Evolutionary conservation across 2,888 invertebrate species (phyloP).

Genomic region (Habroteleia sp.): DNA sequence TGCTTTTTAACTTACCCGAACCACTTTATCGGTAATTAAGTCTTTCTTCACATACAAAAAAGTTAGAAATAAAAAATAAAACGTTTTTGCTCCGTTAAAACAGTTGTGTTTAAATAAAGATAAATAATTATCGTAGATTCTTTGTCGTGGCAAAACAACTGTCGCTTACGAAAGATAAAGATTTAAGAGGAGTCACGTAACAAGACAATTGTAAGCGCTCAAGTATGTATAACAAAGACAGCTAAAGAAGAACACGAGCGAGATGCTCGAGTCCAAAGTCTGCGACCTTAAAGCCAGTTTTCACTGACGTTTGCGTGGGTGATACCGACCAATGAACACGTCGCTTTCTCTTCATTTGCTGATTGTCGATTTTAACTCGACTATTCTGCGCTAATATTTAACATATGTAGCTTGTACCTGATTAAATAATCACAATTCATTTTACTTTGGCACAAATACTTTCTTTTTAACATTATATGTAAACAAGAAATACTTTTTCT

Average conservation of each 20-base stretch:
- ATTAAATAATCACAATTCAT: conserved; percentile 25
- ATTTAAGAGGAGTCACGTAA: conserved; percentile 58
- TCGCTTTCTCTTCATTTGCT: conserved; percentile 60
- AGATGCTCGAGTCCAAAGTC: conserved; percentile 54
- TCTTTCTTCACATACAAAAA: not conserved
- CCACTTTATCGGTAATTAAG: too few relatives aligned
- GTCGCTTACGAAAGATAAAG: conserved; percentile 59
- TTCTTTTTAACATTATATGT: too few relatives aligned
- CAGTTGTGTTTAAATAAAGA: conserved; percentile 45
- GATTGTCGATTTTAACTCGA: conserved; percentile 58
- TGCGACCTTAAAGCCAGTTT: conserved; percentile 63
- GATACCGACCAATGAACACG: conserved; percentile 58
- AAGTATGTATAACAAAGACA: conserved; percentile 16
- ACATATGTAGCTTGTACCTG: conserved; percentile 1
- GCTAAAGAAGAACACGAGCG: conserved; percentile 12
- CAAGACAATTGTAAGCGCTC: conserved; percentile 40
- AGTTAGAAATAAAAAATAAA: conserved; percentile 30
- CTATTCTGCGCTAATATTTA: conserved; percentile 37
- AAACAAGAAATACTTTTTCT: too few relatives aligned
- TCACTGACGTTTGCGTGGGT: conserved; percentile 63
- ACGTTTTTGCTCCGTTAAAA: conserved; percentile 34
- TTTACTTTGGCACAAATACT: too few relatives aligned
- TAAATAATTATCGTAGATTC: conserved; percentile 46
- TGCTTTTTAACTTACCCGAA: too few relatives aligned
- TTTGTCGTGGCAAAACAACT: conserved; percentile 44